phyloP scores from a whole-genome alignment of 2,888 invertebrate species.

The Sphaeridia pumilis region DNA sequence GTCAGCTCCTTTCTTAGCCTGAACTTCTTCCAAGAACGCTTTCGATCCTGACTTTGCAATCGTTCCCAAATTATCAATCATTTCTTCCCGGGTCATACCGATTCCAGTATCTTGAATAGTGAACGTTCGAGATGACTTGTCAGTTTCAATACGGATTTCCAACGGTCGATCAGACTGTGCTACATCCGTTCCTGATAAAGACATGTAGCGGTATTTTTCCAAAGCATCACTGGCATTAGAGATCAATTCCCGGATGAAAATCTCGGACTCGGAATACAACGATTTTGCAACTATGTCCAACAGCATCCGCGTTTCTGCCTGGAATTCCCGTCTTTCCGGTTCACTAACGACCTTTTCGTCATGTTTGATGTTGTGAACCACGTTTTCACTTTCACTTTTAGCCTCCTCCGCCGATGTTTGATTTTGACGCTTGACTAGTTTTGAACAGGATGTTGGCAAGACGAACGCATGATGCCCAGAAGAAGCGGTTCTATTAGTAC shows the following conservation, averaged over 20 bases:
- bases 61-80: conserved; percentile 81
- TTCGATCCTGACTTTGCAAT: conserved; percentile 95
- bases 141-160: conserved; percentile 78
- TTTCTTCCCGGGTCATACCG: conserved; percentile 88
- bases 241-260: conserved; percentile 87
- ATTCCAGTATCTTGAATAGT: conserved; percentile 89
- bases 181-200: conserved; percentile 47
- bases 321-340: conserved; percentile 69
- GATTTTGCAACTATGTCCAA: conserved; percentile 95
- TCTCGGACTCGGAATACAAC: conserved; percentile 95
- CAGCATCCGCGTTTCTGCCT: conserved; percentile 91
- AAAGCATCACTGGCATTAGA: conserved; percentile 96
- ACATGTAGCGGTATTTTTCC: conserved; percentile 78
- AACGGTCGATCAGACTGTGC: conserved; percentile 53
- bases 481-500: too few relatives aligned
- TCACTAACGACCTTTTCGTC: conserved; percentile 43
- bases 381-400: too few relatives aligned
- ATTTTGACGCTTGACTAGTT: too few relatives aligned
- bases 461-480: too few relatives aligned
- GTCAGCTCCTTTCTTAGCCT: conserved; percentile 44
- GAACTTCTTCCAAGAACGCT: conserved; percentile 63
- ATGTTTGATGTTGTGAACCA: conserved; percentile 15
- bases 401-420: too few relatives aligned
- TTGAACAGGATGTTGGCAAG: too few relatives aligned
- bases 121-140: conserved; percentile 71